Conservation (phyloP, 2,113 vertebrate genomes). For the Lepus europaeus region DNA sequence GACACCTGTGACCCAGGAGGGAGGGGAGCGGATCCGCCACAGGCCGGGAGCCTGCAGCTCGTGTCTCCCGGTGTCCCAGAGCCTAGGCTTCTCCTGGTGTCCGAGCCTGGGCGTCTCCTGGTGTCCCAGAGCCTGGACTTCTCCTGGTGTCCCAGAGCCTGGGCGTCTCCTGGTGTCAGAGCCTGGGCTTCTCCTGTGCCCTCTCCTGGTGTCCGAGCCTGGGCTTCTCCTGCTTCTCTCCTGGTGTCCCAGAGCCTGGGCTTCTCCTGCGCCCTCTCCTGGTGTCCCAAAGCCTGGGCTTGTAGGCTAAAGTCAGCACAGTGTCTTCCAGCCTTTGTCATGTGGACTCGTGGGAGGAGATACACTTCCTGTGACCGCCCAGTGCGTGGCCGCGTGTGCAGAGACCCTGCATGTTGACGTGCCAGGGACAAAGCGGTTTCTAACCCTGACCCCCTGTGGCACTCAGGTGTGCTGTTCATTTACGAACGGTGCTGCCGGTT, state of each 20-base stretch:
- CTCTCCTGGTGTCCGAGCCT: too few species aligned
- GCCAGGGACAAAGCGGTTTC: too few species aligned
- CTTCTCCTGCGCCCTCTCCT: too few species aligned
- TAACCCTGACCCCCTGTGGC: neutral
- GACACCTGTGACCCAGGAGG: neutral
- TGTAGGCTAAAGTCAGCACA: neutral
- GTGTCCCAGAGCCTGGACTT: too few species aligned
- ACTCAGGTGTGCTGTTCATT: neutral
- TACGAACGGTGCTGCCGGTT: neutral
- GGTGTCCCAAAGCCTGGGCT: neutral
- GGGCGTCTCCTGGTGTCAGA: too few species aligned
- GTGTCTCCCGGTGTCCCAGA: too few species aligned
- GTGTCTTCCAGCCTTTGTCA: neutral
- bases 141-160: too few species aligned
- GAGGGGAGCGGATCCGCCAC: neutral
- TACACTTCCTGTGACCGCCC: neutral
- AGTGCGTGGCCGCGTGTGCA: accelerated
- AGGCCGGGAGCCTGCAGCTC: neutral
- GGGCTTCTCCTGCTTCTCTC: too few species aligned
- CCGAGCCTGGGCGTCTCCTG: too few species aligned
- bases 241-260: too few species aligned
- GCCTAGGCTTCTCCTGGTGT: too few species aligned
- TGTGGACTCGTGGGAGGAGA: neutral
- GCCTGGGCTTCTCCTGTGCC: too few species aligned
- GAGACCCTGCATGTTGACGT: neutral